Base-by-base conservation (phyloP, 1,140 invertebrate species). In the Fopius arisanus region DNA sequence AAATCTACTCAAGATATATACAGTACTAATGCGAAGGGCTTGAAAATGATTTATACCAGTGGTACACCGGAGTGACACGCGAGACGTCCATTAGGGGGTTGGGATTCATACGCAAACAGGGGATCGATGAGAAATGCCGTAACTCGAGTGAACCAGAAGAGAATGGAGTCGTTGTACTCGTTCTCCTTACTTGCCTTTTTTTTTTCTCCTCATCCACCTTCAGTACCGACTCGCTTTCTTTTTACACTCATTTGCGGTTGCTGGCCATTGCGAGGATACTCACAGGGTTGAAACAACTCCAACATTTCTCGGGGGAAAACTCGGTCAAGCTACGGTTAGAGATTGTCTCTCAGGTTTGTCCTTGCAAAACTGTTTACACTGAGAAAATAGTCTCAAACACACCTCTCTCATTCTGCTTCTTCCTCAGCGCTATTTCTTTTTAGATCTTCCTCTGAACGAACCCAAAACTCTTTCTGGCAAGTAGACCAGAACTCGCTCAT, bases 51-150 rank as follows among this genome's bases (percentile, higher is more conserved):
- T 79, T 67, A 75, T 75, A 74, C 69, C 33, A 59, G 21, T 37
- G 23, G 28, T 68, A 23, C 19, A 48, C 10, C 19, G 62, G 70
- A 72, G 78, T 78, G 79, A 80, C 81, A 82, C 80, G 81, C 80
- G 77, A 82, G 77, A 77, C 77, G 51, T 77, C 66, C 79, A 82
- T 82, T 82, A 82, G 70, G 67, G n/a, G 43, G 43, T 51, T 51
- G 72, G 31, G 70, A 75, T 78, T 77, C 76, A 78, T 75, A 74
- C 78, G 75, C 78, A 77, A 78, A 80, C 76, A 80, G 72, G 43
- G 19, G 54, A 70, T 73, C 75, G 72, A 59, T 74, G 23, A 41
- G 59, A 54, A 26, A 67, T 43, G 29, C 33, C 16, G 41, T 59
- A 26, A 48, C 74, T 65, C 23, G 63, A 21, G 67, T 54, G 63